Conservation (phyloP, 2,113 vertebrate genomes). For the Rhombomys opimus region DNA sequence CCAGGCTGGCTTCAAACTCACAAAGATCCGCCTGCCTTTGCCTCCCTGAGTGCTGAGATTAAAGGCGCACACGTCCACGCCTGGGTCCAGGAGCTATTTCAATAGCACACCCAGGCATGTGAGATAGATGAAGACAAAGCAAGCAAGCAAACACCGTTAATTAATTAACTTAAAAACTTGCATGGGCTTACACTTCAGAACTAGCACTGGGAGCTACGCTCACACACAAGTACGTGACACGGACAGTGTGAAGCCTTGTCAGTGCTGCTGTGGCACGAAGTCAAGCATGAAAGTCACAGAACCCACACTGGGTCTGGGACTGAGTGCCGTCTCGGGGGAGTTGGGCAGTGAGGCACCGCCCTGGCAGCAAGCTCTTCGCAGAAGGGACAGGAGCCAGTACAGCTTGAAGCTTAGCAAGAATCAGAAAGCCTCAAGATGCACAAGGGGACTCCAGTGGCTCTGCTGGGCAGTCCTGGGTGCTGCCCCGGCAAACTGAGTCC, state of each 20-base stretch:
- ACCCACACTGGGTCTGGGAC: neutral
- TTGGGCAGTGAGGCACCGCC: neutral
- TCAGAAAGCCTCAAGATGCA: fast-evolving
- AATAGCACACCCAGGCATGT: fast-evolving
- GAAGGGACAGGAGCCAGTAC: too few species aligned
- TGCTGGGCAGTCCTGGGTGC: neutral
- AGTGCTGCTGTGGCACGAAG: neutral
- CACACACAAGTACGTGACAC: neutral
- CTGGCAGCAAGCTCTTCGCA: fast-evolving
- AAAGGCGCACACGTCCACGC: too few species aligned
- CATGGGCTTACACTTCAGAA: neutral
- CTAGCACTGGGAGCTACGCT: too few species aligned
- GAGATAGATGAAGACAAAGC: fast-evolving
- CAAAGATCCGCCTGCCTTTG: too few species aligned
- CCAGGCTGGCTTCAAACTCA: too few species aligned
- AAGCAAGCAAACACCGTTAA: too few species aligned
- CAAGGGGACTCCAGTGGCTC: neutral
- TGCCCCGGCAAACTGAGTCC: fast-evolving
- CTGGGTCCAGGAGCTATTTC: neutral
- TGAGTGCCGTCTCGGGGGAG: neutral
- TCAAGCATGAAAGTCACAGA: neutral
- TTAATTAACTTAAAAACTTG: neutral
- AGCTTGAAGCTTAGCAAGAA: neutral
- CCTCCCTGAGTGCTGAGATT: too few species aligned
- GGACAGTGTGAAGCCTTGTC: fast-evolving